Conservation (phyloP, 2,888 invertebrate species). For the Cheilosia grossa region DNA sequence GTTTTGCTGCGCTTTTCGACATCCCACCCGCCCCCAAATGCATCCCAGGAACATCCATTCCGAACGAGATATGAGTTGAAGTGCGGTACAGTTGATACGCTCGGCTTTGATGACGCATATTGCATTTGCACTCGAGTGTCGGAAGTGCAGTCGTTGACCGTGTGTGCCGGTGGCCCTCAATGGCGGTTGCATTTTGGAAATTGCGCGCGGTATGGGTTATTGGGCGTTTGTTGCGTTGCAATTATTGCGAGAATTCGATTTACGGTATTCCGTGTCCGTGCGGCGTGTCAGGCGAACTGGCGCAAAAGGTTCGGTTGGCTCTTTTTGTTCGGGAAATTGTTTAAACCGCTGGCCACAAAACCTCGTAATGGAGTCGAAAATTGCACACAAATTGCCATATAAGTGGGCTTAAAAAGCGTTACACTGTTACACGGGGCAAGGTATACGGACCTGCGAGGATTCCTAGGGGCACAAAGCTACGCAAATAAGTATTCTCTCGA, state of each 20-base stretch:
- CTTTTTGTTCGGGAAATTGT: conserved; percentile 61
- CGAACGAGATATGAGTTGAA: conserved; percentile 50
- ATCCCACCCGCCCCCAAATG: conserved; percentile 9
- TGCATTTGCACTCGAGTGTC: conserved; percentile 40
- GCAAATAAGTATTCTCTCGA: conserved; percentile 50
- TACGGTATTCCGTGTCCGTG: conserved; percentile 64
- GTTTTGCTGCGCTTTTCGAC: conserved; percentile 16
- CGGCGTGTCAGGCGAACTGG: conserved; percentile 45
- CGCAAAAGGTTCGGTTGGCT: conserved; percentile 50
- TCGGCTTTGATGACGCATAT: conserved; percentile 56
- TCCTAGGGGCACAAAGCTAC: conserved; percentile 25
- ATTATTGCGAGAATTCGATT: conserved; percentile 72
- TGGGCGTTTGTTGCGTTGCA: conserved; percentile 51
- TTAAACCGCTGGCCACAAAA: conserved; percentile 61
- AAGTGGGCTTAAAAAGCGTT: conserved; percentile 53
- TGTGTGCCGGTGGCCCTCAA: conserved; percentile 24
- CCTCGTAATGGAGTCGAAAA: conserved; percentile 72
- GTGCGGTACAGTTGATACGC: conserved; percentile 55
- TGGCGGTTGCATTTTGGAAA: conserved; percentile 71
- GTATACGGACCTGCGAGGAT: conserved; percentile 21
- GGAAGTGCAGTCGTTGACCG: conserved; percentile 4
- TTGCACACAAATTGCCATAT: conserved; percentile 72
- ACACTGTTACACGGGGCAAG: conserved; percentile 40
- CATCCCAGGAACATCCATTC: conserved; percentile 34
- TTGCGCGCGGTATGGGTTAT: conserved; percentile 24